phyloP scores from a whole-genome alignment of 1,140 invertebrate genomes.

The Drosophila serrata region DNA sequence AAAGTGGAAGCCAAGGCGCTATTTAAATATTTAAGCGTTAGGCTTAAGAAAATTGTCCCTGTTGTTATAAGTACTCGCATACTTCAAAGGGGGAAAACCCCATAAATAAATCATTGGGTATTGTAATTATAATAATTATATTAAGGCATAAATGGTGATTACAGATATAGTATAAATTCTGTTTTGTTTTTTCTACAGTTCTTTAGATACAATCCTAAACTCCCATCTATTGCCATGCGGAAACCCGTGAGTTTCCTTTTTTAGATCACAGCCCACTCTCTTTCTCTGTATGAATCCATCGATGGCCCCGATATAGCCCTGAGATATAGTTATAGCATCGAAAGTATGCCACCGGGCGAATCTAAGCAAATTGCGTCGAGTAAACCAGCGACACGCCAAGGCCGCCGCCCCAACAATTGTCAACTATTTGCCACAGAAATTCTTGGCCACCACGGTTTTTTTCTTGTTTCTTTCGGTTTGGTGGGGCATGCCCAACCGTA shows the following conservation, averaged over 20 bases:
- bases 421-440: slow-evolving; percentile 68
- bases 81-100: slow-evolving; percentile 11
- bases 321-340: slow-evolving; percentile 38
- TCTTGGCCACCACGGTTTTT: slow-evolving; percentile 34
- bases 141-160: not conserved
- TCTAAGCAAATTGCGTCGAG: slow-evolving; percentile 41
- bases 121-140: slow-evolving; percentile 59
- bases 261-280: slow-evolving; percentile 13
- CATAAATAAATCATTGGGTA: slow-evolving; percentile 50
- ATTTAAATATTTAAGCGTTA: slow-evolving; percentile 67
- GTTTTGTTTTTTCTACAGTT: not conserved
- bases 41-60: slow-evolving; percentile 50
- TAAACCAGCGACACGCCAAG: slow-evolving; percentile 56
- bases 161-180: too few relatives aligned
- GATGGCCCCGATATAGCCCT: slow-evolving; percentile 28
- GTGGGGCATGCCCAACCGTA: slow-evolving; percentile 13
- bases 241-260: slow-evolving; percentile 9
- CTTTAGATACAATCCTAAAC: slow-evolving; percentile 1
- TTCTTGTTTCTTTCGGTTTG: not conserved
- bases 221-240: slow-evolving; percentile 18
- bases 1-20: slow-evolving; percentile 23
- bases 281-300: not conserved
- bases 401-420: slow-evolving; percentile 68
- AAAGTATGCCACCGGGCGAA: slow-evolving; percentile 46
- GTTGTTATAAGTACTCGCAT: not conserved